These are phyloP conservation scores for Muntiacus reevesi DNA, from an alignment of 2,113 vertebrate species.

Conservation along the genomic window DNA sequence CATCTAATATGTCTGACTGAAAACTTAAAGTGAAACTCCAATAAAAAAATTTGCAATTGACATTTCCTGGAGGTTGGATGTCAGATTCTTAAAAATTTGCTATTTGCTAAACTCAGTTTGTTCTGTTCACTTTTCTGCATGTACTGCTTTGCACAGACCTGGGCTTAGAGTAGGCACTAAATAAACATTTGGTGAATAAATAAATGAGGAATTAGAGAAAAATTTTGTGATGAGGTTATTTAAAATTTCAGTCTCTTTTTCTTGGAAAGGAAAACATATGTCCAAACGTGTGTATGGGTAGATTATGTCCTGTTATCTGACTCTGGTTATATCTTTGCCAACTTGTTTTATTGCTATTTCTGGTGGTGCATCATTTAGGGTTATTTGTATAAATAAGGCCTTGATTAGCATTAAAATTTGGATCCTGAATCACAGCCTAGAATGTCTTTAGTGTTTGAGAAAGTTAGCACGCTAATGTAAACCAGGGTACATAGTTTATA, in stretches of 20 bases:
- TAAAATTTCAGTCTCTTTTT: not conserved
- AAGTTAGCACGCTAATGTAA: not conserved
- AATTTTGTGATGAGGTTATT: not conserved
- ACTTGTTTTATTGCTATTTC: not conserved
- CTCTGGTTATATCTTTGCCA: not conserved
- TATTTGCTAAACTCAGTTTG: not conserved
- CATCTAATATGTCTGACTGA: conserved; percentile 49
- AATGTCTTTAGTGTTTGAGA: not conserved
- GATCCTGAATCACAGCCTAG: not conserved
- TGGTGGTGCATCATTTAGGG: not conserved
- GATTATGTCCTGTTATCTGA: not conserved
- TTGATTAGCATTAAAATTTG: not conserved
- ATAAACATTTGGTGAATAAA: not conserved
- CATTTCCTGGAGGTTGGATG: conserved; percentile 52
- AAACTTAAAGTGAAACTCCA: conserved; percentile 39
- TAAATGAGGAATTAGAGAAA: not conserved
- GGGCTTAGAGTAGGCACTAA: not conserved
- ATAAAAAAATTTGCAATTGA: not conserved
- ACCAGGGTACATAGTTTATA: not conserved
- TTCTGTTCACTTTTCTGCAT: not conserved
- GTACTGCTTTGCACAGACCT: not conserved
- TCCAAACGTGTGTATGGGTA: not conserved
- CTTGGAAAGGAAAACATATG: not conserved
- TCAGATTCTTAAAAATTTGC: not conserved
- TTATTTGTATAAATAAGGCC: not conserved